These are phyloP conservation scores for Lobophora halterata DNA, from an alignment of 2,888 invertebrate species.

Conservation along the genomic window DNA sequence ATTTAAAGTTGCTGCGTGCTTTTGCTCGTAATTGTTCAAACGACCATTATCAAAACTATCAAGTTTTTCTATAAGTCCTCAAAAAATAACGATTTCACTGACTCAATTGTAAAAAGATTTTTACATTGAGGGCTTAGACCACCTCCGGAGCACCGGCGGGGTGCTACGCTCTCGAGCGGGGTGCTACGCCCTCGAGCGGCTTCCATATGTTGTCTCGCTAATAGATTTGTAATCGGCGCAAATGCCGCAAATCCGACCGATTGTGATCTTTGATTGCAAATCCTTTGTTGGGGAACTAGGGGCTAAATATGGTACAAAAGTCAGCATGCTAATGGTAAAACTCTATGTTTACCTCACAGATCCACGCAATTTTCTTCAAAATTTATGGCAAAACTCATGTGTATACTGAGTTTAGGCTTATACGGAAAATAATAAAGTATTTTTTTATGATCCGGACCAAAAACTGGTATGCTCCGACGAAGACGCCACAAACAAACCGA, in stretches of 20 bases:
- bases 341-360: too few species aligned
- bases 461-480: constrained; percentile 8
- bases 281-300: constrained; percentile 27
- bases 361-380: too few species aligned
- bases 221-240: constrained; percentile 67
- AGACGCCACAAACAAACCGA: too few species aligned
- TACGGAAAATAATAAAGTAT: too few species aligned
- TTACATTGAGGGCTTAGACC: constrained; percentile 35
- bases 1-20: too few species aligned
- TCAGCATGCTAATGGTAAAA: too few species aligned
- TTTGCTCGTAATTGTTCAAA: neutral
- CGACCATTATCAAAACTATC: constrained; percentile 3
- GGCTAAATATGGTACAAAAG: constrained; percentile 16
- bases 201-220: constrained; percentile 69
- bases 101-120: constrained; percentile 11
- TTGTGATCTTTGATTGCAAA: constrained; percentile 49
- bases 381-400: constrained; percentile 5
- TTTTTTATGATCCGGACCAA: too few species aligned
- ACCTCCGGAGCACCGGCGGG: constrained; percentile 52
- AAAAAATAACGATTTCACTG: constrained; percentile 11
- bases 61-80: constrained; percentile 10
- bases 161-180: constrained; percentile 44
- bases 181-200: constrained; percentile 42
- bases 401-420: too few species aligned
- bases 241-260: constrained; percentile 65